A percentile compares a stretch with the other conserved stretches of the same genome.
These are phyloP conservation scores for Canis aureus DNA, from an alignment of 2,113 vertebrate species.

Conservation along the genomic window DNA sequence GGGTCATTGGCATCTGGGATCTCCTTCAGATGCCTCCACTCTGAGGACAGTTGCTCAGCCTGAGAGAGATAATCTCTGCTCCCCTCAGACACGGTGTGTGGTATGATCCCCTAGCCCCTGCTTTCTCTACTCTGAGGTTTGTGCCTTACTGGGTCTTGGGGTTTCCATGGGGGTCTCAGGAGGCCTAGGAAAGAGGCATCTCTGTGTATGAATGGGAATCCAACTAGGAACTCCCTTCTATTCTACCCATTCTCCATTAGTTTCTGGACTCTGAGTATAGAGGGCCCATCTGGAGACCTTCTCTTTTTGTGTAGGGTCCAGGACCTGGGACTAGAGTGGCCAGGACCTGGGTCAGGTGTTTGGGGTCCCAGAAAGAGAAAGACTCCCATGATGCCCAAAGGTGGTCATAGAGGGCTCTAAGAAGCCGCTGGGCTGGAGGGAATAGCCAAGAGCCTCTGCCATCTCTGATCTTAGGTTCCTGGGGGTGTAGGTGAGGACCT, in stretches of 20 bases:
- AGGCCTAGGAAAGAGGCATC: constrained; percentile 27
- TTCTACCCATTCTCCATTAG: not conserved
- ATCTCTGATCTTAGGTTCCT: constrained; percentile 46
- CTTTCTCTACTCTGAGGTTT: not conserved
- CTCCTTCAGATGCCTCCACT: constrained; percentile 40
- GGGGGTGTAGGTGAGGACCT: not conserved
- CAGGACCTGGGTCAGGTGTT: not conserved
- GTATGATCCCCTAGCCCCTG: not conserved
- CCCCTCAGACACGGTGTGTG: not conserved
- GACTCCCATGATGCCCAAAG: not conserved
- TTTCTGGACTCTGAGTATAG: not conserved
- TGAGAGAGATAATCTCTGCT: not conserved
- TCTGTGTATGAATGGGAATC: not conserved
- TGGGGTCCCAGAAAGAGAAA: not conserved
- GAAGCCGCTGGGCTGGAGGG: not conserved
- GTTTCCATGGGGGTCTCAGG: not conserved
- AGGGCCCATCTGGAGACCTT: not conserved
- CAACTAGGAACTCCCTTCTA: not conserved
- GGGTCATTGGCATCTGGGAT: not conserved
- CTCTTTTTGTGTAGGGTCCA: not conserved
- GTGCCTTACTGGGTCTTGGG: not conserved
- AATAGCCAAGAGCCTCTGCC: not conserved
- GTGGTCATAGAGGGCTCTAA: not conserved
- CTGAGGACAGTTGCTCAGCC: not conserved
- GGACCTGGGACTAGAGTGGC: not conserved